Evolutionary conservation across 2,113 vertebrate species (phyloP), one percentile per base, ranked within the genome.

Genomic region (Bubalus kerabau): DNA sequence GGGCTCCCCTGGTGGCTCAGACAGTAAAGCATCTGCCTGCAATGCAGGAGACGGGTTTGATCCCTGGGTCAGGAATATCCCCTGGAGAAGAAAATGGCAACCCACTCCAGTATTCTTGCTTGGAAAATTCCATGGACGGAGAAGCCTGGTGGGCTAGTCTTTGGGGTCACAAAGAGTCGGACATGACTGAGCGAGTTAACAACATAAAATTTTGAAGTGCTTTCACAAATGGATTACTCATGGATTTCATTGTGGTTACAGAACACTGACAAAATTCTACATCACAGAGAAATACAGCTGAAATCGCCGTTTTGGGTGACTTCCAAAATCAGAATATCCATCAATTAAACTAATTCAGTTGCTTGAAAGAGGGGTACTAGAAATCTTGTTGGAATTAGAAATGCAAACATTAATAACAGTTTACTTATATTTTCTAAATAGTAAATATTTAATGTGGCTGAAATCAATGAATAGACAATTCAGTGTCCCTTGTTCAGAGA

Each of bases 401-500:
- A 48, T 59, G 36, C 54, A 88, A 97, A 97, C 6, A 76, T 32
- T 91, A 89, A 26, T 86, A 81, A 94, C 8, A 23, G 19, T 14
- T 84, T 80, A 43, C 2, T 87, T 93, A 14, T 9, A 85, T 93
- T 96, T 97, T 30, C 36, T 83, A 78, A 78, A 78, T 10, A 90
- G 28, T 82, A 92, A 95, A 78, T 91, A 92, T 62, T 90, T 19
- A 76, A 57, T 12, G 40, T 46, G 16, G 50, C 36, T 62, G 52
- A n/a, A 95, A 57, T 85, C 48, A 94, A 86, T n/a, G 17, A 96
- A 43, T 16, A 94, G 43, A 95, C 8, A 64, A 54, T 17, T 67
- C 24, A 52, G 21, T 40, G 14, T 16, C 9, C 30, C 54, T 57
- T 52, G 7, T 88, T 71, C 67, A 71, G n/a, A 71, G n/a, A 71